Conservation (phyloP, 2,797 vertebrate species). For the Peromyscus aztecus region DNA sequence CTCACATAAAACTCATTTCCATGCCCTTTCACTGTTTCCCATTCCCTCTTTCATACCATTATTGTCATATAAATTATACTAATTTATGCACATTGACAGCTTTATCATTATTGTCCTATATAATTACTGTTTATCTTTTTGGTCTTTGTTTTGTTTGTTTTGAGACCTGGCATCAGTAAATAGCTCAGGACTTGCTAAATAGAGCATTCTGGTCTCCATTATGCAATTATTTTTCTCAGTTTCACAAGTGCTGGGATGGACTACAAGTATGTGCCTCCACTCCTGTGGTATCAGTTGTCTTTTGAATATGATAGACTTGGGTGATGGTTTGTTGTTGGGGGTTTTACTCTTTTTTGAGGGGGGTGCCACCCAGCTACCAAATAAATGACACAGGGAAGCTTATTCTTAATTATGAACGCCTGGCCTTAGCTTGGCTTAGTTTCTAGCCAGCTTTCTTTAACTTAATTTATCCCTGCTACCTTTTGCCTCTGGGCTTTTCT, state of each 20-base stretch:
- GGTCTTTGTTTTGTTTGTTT: not conserved
- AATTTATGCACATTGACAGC: not conserved
- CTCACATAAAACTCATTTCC: not conserved
- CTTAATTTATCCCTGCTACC: too few relatives aligned
- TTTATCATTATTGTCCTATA: conserved; percentile 4
- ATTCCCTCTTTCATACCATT: not conserved
- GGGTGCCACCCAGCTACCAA: too few relatives aligned
- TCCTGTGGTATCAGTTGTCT: not conserved
- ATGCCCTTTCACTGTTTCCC: not conserved
- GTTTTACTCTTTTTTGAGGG: too few relatives aligned
- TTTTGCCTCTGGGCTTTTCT: too few relatives aligned
- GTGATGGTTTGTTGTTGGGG: not conserved
- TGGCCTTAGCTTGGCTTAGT: too few relatives aligned
- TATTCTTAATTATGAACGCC: too few relatives aligned
- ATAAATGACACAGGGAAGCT: too few relatives aligned
- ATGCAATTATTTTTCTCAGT: not conserved
- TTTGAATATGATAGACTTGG: not conserved
- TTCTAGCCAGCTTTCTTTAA: too few relatives aligned
- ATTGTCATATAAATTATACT: not conserved
- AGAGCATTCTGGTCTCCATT: not conserved
- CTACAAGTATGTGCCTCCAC: not conserved
- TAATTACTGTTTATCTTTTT: not conserved
- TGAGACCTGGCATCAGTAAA: not conserved
- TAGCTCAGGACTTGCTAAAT: not conserved
- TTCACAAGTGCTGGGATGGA: not conserved